phyloP scores from a whole-genome alignment of 2,113 vertebrate genomes.

The Bubo scandiacus region DNA sequence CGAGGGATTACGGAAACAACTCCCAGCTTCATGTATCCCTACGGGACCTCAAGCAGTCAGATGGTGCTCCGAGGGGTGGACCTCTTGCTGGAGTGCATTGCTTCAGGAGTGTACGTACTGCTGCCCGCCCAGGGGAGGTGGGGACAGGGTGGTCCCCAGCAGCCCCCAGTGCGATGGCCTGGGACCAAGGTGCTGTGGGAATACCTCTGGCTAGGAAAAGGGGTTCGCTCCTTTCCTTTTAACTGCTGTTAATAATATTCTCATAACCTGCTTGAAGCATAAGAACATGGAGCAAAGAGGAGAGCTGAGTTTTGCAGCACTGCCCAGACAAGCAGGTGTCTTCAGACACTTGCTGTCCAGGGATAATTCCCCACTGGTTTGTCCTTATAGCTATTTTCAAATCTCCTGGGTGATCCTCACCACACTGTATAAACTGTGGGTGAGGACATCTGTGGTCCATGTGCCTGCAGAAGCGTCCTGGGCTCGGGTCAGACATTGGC shows the following conservation, averaged over 20 bases:
- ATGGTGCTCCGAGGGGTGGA: conserved; percentile 91
- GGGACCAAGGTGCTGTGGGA: neutral
- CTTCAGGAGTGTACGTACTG: conserved; percentile 90
- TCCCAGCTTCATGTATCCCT: conserved; percentile 90
- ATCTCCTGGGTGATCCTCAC: neutral
- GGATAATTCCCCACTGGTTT: neutral
- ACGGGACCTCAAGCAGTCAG: conserved; percentile 87
- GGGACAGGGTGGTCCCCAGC: neutral
- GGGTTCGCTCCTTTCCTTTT: neutral
- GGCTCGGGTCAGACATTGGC: fast-evolving
- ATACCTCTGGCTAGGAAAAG: neutral
- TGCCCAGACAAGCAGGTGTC: neutral
- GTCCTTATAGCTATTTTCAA: neutral
- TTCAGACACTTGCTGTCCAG: neutral
- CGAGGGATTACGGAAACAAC: conserved; percentile 86
- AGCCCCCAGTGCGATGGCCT: fast-evolving
- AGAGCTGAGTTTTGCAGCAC: neutral
- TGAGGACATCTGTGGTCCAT: neutral
- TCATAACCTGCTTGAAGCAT: fast-evolving
- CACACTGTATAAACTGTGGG: fast-evolving
- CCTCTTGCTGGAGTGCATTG: conserved; percentile 94
- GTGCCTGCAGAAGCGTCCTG: neutral
- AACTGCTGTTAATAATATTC: fast-evolving
- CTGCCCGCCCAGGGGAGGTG: fast-evolving
- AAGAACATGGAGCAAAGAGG: neutral